Evolutionary conservation across 2,797 vertebrate genomes (phyloP), one percentile per base, ranked within the genome.

Genomic region (Chrosomus eos): DNA sequence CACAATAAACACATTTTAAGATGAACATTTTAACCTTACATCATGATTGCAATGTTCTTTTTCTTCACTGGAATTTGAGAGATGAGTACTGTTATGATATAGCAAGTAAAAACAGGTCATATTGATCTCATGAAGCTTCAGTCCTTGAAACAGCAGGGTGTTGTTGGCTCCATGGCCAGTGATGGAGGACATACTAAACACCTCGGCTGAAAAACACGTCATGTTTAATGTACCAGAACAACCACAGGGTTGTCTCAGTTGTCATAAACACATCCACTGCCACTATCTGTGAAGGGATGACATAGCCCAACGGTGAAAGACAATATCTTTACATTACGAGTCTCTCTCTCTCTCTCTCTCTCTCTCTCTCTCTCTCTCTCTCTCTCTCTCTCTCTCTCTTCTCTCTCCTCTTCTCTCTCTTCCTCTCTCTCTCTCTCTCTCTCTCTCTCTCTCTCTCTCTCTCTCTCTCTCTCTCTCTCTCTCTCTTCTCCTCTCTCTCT

Each of bases 211-310:
- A 64, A 78, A 78, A 64, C n/a, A 23, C 38, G 60, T 40, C 33
- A 26, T 60, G 53, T 40, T 77, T 60, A 77, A 40, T 40, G 74
- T 11, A 64, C 76, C 3, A 31, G 40, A 79, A 64, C 58, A 64
- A 45, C 14, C n/a, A 45, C 8, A 11, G 18, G 5, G 16, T 33
- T 33, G 5, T 45, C n/a, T 31, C 4, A n/a, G 51, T 64, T 31
- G 9, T 43, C 38, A 64, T 21, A 31, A 78, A 78, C 38, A 64
- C 58, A 28, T 45, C 16, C 55, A 5, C 36, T 7, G n/a, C 55
- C n/a, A 43, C 23, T 76, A 5, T 33, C 48, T 58, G 55, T 5
- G 62, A 28, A 31, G 9, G 16, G 13, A n/a, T 8, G 16, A 31
- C 16, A 43, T 78, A 64, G 45, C 38, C 26, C n/a, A 13, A 78